Conservation (phyloP, 2,797 vertebrate genomes). For the Onychomys arenicola region DNA sequence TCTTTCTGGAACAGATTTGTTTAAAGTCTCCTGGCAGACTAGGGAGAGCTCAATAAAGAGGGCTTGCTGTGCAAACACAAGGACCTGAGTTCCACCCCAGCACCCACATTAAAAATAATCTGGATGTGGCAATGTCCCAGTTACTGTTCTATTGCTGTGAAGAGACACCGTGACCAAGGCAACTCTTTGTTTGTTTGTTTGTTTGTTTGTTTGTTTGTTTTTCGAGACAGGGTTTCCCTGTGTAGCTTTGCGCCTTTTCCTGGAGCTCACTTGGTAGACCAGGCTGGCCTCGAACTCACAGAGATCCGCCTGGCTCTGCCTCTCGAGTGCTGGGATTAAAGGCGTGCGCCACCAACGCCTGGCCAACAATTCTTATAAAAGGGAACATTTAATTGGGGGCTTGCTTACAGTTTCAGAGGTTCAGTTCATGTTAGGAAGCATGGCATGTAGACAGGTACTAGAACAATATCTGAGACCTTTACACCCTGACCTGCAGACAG, state of each 20-base stretch:
- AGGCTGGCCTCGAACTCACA: too few relatives aligned
- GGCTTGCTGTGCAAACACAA: background rate
- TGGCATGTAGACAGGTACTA: background rate
- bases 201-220: too few relatives aligned
- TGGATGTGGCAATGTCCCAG: background rate
- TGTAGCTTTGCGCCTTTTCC: too few relatives aligned
- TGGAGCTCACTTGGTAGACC: too few relatives aligned
- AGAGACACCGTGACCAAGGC: background rate
- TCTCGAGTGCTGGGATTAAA: too few relatives aligned
- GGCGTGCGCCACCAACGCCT: too few relatives aligned
- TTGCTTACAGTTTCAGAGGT: background rate
- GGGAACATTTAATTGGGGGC: background rate
- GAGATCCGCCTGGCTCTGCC: too few relatives aligned
- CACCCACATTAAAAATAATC: background rate
- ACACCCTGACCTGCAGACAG: background rate
- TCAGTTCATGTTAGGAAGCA: background rate
- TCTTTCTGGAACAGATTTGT: background rate
- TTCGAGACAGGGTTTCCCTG: too few relatives aligned
- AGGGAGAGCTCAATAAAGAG: background rate
- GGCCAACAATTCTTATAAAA: background rate
- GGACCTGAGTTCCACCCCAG: background rate
- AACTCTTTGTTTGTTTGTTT: too few relatives aligned
- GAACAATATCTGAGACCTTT: background rate
- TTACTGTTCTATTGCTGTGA: background rate
- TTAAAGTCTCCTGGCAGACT: background rate